These are phyloP conservation scores for Aptenodytes forsteri DNA, from an alignment of 2,113 vertebrate genomes.

Conservation along the genomic window DNA sequence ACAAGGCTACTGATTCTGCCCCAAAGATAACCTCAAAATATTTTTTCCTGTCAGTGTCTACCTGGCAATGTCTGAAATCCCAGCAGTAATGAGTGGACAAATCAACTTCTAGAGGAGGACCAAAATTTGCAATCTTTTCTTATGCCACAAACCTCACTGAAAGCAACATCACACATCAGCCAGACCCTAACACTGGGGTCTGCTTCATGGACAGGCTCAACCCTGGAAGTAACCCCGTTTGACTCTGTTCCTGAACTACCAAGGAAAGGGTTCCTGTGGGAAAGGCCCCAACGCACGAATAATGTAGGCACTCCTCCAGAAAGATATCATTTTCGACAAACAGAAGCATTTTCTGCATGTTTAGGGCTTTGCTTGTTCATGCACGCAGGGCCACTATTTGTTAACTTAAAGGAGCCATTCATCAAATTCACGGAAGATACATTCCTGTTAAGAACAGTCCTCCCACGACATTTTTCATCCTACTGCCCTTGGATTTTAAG, in stretches of 20 bases:
- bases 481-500: not conserved
- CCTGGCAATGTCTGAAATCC: not conserved
- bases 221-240: not conserved
- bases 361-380: not conserved
- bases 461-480: not conserved
- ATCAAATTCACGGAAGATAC: not conserved
- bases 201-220: not conserved
- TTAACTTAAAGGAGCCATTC: not conserved
- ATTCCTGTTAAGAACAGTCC: not conserved
- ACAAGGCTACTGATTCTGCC: not conserved
- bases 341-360: not conserved
- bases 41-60: not conserved
- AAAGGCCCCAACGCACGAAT: not conserved
- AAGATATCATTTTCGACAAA: not conserved
- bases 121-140: not conserved
- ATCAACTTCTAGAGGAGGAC: not conserved
- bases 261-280: not conserved
- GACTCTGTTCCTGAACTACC: not conserved
- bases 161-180: not conserved
- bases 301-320: not conserved
- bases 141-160: not conserved
- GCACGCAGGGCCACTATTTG: not conserved
- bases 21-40: not conserved
- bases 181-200: not conserved
- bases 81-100: not conserved